Conservation (phyloP, 2,797 vertebrate genomes). For the Xerus rutilus region DNA sequence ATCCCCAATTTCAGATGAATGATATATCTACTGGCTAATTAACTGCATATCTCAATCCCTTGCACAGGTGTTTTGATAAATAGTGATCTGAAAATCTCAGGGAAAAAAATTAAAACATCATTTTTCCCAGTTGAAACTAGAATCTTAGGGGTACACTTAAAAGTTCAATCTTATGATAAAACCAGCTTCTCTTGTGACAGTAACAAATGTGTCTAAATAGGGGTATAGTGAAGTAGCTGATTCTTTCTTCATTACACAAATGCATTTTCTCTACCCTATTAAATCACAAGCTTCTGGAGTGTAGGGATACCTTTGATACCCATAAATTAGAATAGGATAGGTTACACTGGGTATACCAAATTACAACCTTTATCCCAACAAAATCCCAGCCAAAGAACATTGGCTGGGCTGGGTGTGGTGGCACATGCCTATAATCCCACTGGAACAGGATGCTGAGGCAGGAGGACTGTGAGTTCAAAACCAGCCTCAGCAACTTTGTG, state of each 20-base stretch:
- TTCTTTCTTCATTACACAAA: constrained; percentile 46
- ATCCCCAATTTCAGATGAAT: constrained; percentile 4
- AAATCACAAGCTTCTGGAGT: background rate
- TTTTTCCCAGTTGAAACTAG: constrained; percentile 30
- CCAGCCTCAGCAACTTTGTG: background rate
- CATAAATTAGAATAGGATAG: background rate
- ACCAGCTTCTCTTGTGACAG: background rate
- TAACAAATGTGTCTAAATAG: constrained; percentile 45
- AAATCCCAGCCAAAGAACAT: background rate
- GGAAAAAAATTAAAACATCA: background rate
- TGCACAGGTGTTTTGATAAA: background rate
- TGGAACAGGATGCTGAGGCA: background rate
- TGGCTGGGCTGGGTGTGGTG: background rate
- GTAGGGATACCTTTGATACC: background rate
- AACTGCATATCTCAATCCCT: background rate
- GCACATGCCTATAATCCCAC: background rate
- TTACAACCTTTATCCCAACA: background rate
- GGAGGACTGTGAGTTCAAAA: background rate
- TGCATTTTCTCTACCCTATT: background rate
- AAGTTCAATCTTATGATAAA: background rate
- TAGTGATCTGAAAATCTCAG: background rate
- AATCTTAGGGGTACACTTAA: background rate
- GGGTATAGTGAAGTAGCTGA: background rate
- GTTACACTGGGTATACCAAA: background rate
- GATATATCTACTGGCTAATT: background rate